Evolutionary conservation across 2,888 invertebrate species (phyloP), one percentile per base, ranked within the genome.

Genomic region (Microdon myrmicae): DNA sequence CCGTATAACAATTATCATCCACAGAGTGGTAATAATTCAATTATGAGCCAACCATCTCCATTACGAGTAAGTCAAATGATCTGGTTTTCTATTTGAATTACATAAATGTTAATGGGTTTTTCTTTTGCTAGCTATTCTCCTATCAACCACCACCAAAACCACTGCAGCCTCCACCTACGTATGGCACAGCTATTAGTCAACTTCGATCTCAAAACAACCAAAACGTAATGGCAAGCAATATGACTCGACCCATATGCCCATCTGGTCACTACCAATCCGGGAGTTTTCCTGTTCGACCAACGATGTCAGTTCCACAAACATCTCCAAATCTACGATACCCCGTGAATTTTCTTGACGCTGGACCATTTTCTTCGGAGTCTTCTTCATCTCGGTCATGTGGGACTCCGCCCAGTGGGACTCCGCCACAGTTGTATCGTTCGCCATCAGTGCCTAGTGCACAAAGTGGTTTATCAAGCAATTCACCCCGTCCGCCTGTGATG

Each of bases 171-270:
- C 79, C 79, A 58, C 79, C 79, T 48, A 77, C 79, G 45, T 79
- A 79, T 71, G 78, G 79, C 68, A 72, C 79, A 54, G 79, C 79
- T 72, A 78, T 79, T 70, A 78, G 77, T 75, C 79, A 79, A 75
- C 75, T 79, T 69, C 71, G 79, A 78, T 79, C 78, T 78, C 79
- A 78, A 72, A 74, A 79, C 69, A 75, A 75, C 74, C 78, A 78
- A 75, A 78, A 71, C 51, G 73, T 47, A 25, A 56, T 54, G 43
- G 44, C 49, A 20, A 53, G 44, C 22, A 47, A 48, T 28, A 22
- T 45, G 13, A 51, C 47, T 56, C 64, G 64, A 7, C 47, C 64
- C 12, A 22, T 32, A 9, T 64, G 43, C 47, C 28, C 45, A 3
- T 37, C 59, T 13, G 47, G 19, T 48, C 58, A 44, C 14, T 48